phyloP scores from a whole-genome alignment of 2,888 invertebrate genomes.

The Branchinecta sandiegonensis region DNA sequence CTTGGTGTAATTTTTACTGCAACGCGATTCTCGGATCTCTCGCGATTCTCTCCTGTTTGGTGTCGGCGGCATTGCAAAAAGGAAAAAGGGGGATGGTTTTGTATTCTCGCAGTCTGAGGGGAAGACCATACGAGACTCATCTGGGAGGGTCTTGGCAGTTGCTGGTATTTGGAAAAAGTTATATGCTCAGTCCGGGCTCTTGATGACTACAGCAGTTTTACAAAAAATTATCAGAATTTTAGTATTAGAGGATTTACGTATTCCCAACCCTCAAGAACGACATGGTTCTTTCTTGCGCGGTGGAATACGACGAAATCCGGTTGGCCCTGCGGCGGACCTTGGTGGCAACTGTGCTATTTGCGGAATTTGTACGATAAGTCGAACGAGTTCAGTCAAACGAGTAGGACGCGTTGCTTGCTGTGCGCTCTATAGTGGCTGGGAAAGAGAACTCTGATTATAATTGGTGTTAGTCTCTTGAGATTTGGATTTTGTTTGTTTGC shows the following conservation, averaged over 20 bases:
- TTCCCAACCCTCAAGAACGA: not conserved
- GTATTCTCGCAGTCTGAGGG: not conserved
- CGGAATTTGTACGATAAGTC: too few relatives aligned
- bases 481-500: too few relatives aligned
- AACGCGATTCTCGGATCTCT: conserved; percentile 3
- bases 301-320: too few relatives aligned
- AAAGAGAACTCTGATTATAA: too few relatives aligned
- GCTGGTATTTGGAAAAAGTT: not conserved
- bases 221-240: not conserved
- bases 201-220: not conserved
- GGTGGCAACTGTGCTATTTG: not conserved
- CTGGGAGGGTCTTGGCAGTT: not conserved
- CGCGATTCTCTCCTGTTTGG: not conserved
- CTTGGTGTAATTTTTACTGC: not conserved
- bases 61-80: not conserved
- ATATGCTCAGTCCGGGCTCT: not conserved
- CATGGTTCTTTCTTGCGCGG: not conserved
- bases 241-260: not conserved
- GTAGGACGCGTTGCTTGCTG: too few relatives aligned
- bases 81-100: not conserved
- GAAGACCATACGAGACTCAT: not conserved
- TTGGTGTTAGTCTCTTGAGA: too few relatives aligned
- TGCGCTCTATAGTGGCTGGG: too few relatives aligned
- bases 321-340: not conserved
- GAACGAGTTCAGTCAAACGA: too few relatives aligned